phyloP scores from a whole-genome alignment of 2,888 invertebrate species.

The Agrochola lychnidis region DNA sequence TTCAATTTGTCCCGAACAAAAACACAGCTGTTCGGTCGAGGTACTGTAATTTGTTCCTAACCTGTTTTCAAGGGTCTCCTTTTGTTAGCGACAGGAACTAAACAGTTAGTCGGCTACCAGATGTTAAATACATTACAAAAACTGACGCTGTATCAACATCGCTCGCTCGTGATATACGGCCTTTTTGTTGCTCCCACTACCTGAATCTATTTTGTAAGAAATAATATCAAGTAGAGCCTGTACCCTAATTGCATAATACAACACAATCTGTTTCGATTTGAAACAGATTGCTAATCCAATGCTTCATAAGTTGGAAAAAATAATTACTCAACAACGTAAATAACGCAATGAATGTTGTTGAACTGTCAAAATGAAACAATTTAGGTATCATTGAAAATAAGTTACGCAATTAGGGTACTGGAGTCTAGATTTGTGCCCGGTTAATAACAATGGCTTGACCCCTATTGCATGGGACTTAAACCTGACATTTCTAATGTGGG shows the following conservation, averaged over 20 bases:
- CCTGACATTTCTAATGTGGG: not conserved
- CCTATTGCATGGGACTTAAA: not conserved
- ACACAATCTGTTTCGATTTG: too few species aligned
- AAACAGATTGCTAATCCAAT: too few species aligned
- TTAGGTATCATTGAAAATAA: too few species aligned
- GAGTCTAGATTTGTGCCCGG: not conserved
- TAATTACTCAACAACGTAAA: too few species aligned
- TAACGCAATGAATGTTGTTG: too few species aligned
- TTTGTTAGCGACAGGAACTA: conserved; percentile 42
- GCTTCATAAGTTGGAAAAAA: too few species aligned
- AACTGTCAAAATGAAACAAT: too few species aligned
- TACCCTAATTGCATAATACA: too few species aligned
- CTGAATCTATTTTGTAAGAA: not conserved
- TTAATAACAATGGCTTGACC: not conserved
- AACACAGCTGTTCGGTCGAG: conserved; percentile 47
- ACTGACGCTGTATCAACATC: not conserved
- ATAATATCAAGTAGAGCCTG: not conserved
- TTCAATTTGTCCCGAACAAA: conserved; percentile 11
- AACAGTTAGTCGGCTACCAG: conserved; percentile 37
- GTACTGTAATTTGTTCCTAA: conserved; percentile 5
- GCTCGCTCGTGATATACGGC: not conserved
- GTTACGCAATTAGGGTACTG: too few species aligned
- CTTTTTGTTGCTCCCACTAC: not conserved
- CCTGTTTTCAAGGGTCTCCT: conserved; percentile 46
- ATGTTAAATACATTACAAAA: conserved; percentile 39